Percentiles rank a stretch among this genome's conserved stretches.
phyloP scores from a whole-genome alignment of 2,888 invertebrate genomes.

The Limenitis camilla region DNA sequence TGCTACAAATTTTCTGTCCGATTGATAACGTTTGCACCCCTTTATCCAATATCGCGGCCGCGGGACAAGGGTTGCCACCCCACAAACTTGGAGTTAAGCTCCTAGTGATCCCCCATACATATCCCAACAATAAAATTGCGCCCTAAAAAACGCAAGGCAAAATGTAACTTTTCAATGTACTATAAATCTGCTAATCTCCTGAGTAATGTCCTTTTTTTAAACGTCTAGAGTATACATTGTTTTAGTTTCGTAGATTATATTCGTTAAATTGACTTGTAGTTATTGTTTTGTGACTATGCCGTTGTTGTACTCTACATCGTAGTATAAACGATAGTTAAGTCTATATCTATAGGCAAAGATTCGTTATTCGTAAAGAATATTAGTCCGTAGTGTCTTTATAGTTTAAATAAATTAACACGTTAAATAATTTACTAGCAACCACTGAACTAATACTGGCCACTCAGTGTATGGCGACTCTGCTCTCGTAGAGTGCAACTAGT shows the following conservation, averaged over 20 bases:
- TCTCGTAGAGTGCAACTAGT: conserved; percentile 41
- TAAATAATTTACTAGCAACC: conserved; percentile 36
- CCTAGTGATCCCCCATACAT: too few species aligned
- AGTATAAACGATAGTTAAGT: conserved; percentile 11
- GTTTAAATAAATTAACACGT: conserved; percentile 25
- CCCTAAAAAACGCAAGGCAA: too few species aligned
- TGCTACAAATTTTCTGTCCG: too few species aligned
- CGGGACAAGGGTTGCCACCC: too few species aligned
- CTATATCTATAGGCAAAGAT: conserved; percentile 8
- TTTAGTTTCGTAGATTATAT: conserved; percentile 29
- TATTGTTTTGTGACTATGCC: conserved; percentile 33
- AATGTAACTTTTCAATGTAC: too few species aligned
- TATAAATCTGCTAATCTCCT: too few species aligned
- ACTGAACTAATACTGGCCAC: conserved; percentile 41
- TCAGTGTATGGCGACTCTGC: conserved; percentile 39
- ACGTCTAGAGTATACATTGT: conserved; percentile 16
- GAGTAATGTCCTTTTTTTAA: conserved; percentile 11
- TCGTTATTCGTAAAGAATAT: conserved; percentile 12
- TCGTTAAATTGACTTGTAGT: conserved; percentile 60
- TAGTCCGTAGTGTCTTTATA: conserved; percentile 21
- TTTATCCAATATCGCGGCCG: too few species aligned
- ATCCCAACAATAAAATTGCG: too few species aligned
- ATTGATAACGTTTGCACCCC: too few species aligned
- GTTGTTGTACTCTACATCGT: conserved; percentile 8
- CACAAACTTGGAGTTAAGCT: too few species aligned